Evolutionary conservation across 35 echinoderm and acorn worm genomes (phyloP), one percentile per base, ranked within the genome.

Genomic region (Lytechinus variegatus): DNA sequence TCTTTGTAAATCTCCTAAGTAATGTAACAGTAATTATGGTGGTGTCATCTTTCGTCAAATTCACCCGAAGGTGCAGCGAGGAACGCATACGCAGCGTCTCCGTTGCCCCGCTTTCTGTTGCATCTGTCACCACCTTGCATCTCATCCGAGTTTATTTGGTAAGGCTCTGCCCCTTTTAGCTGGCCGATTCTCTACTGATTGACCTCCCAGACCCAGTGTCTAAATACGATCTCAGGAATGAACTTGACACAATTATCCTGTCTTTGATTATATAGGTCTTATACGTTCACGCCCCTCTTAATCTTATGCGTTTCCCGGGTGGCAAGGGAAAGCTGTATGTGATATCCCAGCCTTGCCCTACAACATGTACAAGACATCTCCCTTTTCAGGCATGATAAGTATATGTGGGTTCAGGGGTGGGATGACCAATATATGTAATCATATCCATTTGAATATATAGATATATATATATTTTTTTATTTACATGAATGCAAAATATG

Each of bases 261-360:
- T 44, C 29, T 90, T 54, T 90, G 29, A 90, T 90, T 90, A 90
- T 54, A 90, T 79, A 90, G 88, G 88, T 90, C 88, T 90, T 90
- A 79, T 79, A 13, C 88, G 88, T 44, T 90, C 88, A 90, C 88
- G 88, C 88, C 88, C 88, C 52, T 54, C 52, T 90, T 90, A 90
- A 14, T 54, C 52, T 90, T 90, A 90, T 90, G 88, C 88, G 88
- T 52, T 90, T 90, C 9, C 88, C 88, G 28, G 88, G 52, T 54
- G 66, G 66, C 66, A 24, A 24, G 21, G 21, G 19, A 19, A 79
- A n/a, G 66, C 2, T 24, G 19, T 24, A n/a, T n/a, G 21, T 79
- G 16, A 79, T 79, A 19, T n/a, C 19, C 21, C 61, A 79, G 66
- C 24, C 66, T 79, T 79, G n/a, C 16, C 14, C 33, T 44, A 1